Evolutionary conservation across 2,888 invertebrate species (phyloP).

Genomic region (Drosophila prolongata): DNA sequence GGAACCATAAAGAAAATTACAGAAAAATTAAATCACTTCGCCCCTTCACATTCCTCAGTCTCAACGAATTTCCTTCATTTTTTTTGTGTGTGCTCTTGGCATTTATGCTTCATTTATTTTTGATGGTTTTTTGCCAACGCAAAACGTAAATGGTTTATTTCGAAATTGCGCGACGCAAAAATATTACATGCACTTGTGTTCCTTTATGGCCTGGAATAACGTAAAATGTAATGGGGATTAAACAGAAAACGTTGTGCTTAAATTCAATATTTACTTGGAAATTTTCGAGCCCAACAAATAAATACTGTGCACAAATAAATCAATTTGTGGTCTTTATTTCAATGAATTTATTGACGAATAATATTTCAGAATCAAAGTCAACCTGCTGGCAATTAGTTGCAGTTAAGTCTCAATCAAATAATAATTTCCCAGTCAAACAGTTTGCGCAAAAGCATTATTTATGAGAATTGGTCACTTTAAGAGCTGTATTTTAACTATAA

Average conservation of each 20-base stretch:
- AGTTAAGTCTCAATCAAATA: slow-evolving; percentile 34
- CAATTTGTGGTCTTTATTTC: slow-evolving; percentile 13
- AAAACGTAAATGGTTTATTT: slow-evolving; percentile 56
- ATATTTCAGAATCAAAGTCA: slow-evolving; percentile 22
- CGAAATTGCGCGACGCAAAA: slow-evolving; percentile 30
- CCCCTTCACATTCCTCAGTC: slow-evolving; percentile 9
- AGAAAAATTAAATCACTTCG: slow-evolving; percentile 62
- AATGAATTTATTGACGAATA: slow-evolving; percentile 20
- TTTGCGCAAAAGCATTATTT: slow-evolving; percentile 1
- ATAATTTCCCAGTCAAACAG: slow-evolving; percentile 18
- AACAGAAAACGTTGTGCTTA: slow-evolving; percentile 16
- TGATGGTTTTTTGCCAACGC: slow-evolving; percentile 56
- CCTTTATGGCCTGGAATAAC: slow-evolving; percentile 22
- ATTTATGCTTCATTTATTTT: slow-evolving; percentile 78
- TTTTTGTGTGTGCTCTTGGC: slow-evolving; percentile 52
- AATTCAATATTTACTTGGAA: slow-evolving; percentile 33
- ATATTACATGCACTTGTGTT: slow-evolving; percentile 40
- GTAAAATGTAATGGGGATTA: slow-evolving; percentile 34
- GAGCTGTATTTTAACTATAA: neutral
- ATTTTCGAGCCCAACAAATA: slow-evolving; percentile 7
- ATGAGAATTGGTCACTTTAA: neutral
- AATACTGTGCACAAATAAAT: slow-evolving; percentile 21
- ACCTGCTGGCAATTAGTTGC: slow-evolving; percentile 29
- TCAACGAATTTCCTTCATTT: slow-evolving; percentile 8
- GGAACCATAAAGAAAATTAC: slow-evolving; percentile 42